These are phyloP conservation scores for Tetraodon nigroviridis DNA, from an alignment of 2,113 vertebrate genomes.

Conservation along the genomic window DNA sequence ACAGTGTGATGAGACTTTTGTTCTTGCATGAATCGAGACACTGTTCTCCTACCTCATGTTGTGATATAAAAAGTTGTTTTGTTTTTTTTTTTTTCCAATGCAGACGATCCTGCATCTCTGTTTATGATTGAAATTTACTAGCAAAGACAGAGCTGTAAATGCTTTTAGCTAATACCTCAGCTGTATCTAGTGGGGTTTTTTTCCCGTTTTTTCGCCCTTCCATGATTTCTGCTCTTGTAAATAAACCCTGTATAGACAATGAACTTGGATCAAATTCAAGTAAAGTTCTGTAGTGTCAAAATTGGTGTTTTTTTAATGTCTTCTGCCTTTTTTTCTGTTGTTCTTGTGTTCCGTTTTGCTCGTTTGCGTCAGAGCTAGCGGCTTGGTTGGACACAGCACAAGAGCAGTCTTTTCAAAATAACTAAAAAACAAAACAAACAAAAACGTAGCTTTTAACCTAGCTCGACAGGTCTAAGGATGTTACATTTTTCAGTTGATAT, in stretches of 20 bases:
- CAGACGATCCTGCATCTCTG: conserved; percentile 75
- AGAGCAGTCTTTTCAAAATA: background rate
- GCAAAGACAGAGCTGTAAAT: conserved; percentile 74
- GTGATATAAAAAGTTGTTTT: conserved; percentile 76
- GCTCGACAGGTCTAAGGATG: too few relatives aligned
- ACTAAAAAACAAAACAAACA: background rate
- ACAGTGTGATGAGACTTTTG: conserved; percentile 75
- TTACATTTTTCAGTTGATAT: too few relatives aligned
- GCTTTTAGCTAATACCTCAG: conserved; percentile 79
- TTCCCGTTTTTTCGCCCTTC: conserved; percentile 52
- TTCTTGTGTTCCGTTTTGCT: background rate
- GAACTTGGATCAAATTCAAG: conserved; percentile 80
- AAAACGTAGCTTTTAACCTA: too few relatives aligned
- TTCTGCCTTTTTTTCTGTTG: conserved; percentile 10
- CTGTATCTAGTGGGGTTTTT: conserved; percentile 70
- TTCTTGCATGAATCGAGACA: conserved; percentile 79
- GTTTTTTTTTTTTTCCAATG: conserved; percentile 66
- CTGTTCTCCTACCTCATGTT: conserved; percentile 83
- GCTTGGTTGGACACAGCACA: background rate
- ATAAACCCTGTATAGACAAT: conserved; percentile 75
- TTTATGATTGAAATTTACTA: conserved; percentile 74
- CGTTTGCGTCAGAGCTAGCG: background rate
- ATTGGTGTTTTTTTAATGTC: conserved; percentile 10
- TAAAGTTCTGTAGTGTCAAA: conserved; percentile 78
- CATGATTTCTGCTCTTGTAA: conserved; percentile 70